Conservation (phyloP, 2,113 vertebrate species). For the Hypanus sabinus region DNA sequence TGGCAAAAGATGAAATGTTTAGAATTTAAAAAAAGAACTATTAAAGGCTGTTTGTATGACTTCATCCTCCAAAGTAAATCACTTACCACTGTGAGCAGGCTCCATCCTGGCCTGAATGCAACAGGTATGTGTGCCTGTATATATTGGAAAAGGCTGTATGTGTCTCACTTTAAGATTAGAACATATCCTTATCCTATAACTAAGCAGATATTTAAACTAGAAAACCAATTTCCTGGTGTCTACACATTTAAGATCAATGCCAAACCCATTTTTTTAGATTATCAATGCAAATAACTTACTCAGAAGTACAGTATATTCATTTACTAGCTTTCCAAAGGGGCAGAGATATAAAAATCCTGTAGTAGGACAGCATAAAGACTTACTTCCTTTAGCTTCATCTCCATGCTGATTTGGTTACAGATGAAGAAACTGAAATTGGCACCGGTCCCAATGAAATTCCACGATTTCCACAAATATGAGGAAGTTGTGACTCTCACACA, state of each 20-base stretch:
- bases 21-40: conserved; percentile 10
- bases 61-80: conserved; percentile 33
- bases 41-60: conserved; percentile 33
- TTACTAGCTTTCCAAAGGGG: neutral
- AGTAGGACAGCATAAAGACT: too few species aligned
- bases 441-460: neutral
- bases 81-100: conserved; percentile 11
- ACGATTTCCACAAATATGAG: neutral
- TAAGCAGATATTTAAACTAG: neutral
- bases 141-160: neutral
- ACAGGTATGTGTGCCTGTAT: conserved; percentile 10
- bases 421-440: neutral
- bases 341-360: neutral
- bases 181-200: neutral
- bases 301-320: neutral
- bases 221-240: neutral
- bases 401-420: neutral
- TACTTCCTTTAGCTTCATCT: neutral
- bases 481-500: neutral
- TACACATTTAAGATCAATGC: neutral
- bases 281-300: neutral
- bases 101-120: neutral
- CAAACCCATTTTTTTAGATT: neutral
- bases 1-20: conserved; percentile 34
- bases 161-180: neutral